A percentile compares a stretch with the other conserved stretches of the same genome.
phyloP scores from a whole-genome alignment of 1,140 invertebrate species.

The Diorhabda carinulata region DNA sequence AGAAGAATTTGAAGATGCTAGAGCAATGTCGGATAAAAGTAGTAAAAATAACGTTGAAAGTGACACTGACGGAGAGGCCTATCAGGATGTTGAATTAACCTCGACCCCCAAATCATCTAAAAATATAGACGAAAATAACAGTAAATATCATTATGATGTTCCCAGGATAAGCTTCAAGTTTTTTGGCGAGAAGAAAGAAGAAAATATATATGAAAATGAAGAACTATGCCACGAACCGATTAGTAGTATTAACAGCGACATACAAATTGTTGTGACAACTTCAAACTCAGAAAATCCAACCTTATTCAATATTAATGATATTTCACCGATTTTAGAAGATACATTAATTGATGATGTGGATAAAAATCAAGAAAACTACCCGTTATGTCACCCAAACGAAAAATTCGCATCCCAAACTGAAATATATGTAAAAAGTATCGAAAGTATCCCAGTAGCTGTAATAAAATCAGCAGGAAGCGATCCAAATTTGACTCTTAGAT shows the following conservation, averaged over 20 bases:
- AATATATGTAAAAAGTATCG: slow-evolving; percentile 17
- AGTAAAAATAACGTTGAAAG: slow-evolving; percentile 24
- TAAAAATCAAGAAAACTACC: slow-evolving; percentile 4
- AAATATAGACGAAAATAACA: slow-evolving; percentile 30
- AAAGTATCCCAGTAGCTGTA: slow-evolving; percentile 20
- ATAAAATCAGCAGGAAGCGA: slow-evolving; percentile 43
- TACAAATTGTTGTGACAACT: slow-evolving; percentile 29
- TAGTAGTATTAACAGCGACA: slow-evolving; percentile 26
- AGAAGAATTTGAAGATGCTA: slow-evolving; percentile 35
- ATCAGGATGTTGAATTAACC: slow-evolving; percentile 30
- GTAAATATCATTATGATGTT: slow-evolving; percentile 41
- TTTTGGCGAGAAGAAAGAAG: slow-evolving; percentile 30
- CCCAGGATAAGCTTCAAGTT: slow-evolving; percentile 46
- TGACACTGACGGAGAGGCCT: slow-evolving; percentile 32
- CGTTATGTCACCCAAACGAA: slow-evolving; percentile 23
- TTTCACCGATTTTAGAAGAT: not conserved
- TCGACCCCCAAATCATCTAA: slow-evolving; percentile 14
- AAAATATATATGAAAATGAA: slow-evolving; percentile 30
- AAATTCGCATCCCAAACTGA: slow-evolving; percentile 29
- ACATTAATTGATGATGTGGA: not conserved
- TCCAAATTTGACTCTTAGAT: slow-evolving; percentile 34
- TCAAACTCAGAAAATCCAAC: slow-evolving; percentile 4
- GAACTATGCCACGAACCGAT: slow-evolving; percentile 15
- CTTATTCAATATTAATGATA: not conserved
- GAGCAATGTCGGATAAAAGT: slow-evolving; percentile 26